Base-by-base conservation (phyloP, 2,797 vertebrate species). In the Lutjanus argentimaculatus region DNA sequence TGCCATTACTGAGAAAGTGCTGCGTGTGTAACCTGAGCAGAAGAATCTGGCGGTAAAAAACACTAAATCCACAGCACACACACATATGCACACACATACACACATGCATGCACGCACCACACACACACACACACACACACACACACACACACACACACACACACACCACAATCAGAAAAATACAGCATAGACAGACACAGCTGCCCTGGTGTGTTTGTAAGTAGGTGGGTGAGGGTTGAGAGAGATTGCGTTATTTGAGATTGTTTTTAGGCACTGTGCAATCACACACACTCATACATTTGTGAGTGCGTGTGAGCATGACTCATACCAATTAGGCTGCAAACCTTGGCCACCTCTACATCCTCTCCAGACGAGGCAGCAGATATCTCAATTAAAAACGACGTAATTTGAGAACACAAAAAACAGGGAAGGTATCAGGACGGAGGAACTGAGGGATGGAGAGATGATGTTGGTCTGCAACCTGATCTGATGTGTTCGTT, bases 371-470 rank as follows among this genome's bases (percentile, higher is more conserved):
- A 92, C 76, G 64, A 89, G 90, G 91, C 85, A 80, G 82, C 79
- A 84, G 84, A 93, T 93, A 90, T 92, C 88, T 91, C 90, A 94
- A 92, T 95, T 94, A 94, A 94, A 94, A 90, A 77, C 55, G n/a
- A 36, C 22, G 93, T 91, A 91, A 94, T 69, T 9, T 62, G 85
- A 90, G 92, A 89, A 64, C n/a, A 77, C 65, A 58, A 88, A 87
- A 71, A 81, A 75, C 67, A 63, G 84, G 57, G 67, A 71, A 72
- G 83, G 75, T 19, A 82, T 76, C 72, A 10, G 82, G 77, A 83
- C 0, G 68, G 78, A 87, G 73, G 57, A 70, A 74, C 77, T 61
- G 86, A 82, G 61, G 86, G 82, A 88, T 67, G 19, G 59, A 83
- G 82, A 70, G 86, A 87, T 68, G 89, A 90, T 85, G 89, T 83